Base-by-base conservation (phyloP, 2,797 vertebrate species). In the Chanos chanos region DNA sequence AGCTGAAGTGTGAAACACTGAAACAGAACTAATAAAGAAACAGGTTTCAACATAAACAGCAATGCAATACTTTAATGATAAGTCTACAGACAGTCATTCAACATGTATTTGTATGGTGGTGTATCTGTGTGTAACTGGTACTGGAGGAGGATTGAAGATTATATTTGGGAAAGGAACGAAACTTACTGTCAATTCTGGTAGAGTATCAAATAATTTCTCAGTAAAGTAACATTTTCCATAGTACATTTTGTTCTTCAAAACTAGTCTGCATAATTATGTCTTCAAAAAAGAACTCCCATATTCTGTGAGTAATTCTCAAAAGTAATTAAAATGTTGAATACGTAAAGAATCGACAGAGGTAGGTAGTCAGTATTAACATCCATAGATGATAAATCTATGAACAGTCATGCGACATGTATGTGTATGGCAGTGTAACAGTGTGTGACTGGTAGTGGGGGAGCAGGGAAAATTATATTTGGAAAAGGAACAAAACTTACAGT, bases 151-250 rank as follows among this genome's bases (percentile, higher is more conserved):
- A 33, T 3, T 4, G 28, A 65, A 70, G 64, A 3, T 77, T 4
- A 58, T 66, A 30, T 77, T 74, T 56, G 72, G 66, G 27, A 58
- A 64, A 25, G 72, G 61, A 50, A 72, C 57, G 28, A 45, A 67
- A 48, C 15, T 73, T n/a, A 57, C 10, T n/a, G 55, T 75, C 24
- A 40, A 40, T 30, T 22, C 68, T 63, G 71, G 72, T 73, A 71
- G 64, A 53, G 66, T 40, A 24, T 9, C 4, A 13, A 31, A 45
- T 8, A 22, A 3, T 28, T 27, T 16, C 6, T 39, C 43, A n/a
- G n/a, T n/a, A n/a, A n/a, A n/a, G n/a, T n/a, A n/a, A n/a, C n/a
- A n/a, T n/a, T n/a, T n/a, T n/a, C n/a, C n/a, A n/a, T n/a, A n/a
- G n/a, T n/a, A n/a, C n/a, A n/a, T n/a, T n/a, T n/a, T n/a, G n/a